Evolutionary conservation across 2,113 vertebrate species (phyloP).

Genomic region (Apodemus speciosus): DNA sequence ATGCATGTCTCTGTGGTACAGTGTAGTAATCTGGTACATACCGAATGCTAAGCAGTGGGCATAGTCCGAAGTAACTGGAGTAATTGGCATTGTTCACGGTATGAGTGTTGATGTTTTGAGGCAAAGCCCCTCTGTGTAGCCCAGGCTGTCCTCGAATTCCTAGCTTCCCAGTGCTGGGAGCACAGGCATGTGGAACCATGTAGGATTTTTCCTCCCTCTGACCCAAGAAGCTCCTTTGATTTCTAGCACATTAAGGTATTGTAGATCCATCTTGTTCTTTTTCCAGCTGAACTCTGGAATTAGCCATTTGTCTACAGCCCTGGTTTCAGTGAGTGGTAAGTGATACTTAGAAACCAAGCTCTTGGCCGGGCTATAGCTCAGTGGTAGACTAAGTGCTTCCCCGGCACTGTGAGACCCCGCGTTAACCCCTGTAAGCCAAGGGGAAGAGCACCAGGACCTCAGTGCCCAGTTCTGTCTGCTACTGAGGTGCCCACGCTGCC

Average conservation of each 20-base stretch:
- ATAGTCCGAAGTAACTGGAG: neutral
- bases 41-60: neutral
- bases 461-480: neutral
- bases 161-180: neutral
- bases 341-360: neutral
- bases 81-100: neutral
- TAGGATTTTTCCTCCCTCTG: neutral
- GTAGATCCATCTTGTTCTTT: neutral
- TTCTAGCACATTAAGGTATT: neutral
- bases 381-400: neutral
- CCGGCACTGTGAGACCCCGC: neutral
- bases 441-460: neutral
- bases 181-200: neutral
- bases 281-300: neutral
- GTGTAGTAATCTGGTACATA: neutral
- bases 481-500: too few relatives aligned
- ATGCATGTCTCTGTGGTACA: too few relatives aligned
- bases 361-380: too few relatives aligned
- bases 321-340: neutral
- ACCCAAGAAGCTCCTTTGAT: neutral
- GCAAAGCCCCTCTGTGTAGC: neutral
- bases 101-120: neutral
- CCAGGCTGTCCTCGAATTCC: neutral
- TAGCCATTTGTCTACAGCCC: neutral
- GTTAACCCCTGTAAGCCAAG: neutral